These are phyloP conservation scores for Caenorhabditis briggsae DNA, from an alignment of 1,140 invertebrate species.

Conservation along the genomic window DNA sequence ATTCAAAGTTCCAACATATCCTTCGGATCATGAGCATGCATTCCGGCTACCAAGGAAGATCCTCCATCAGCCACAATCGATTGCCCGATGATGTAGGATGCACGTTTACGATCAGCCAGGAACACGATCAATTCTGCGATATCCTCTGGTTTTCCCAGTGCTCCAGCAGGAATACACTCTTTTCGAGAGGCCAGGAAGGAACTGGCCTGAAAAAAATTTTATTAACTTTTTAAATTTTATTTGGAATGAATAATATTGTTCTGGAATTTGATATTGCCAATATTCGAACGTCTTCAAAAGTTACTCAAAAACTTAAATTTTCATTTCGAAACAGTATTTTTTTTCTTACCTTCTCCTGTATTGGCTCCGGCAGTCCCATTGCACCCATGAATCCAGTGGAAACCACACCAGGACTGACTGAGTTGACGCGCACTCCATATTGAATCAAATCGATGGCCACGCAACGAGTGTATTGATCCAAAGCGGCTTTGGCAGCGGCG, in stretches of 20 bases:
- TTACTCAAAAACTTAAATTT: not conserved
- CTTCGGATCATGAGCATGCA: not conserved
- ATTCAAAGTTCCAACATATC: no score
- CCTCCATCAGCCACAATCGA: constrained; percentile 55
- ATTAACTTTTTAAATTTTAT: no score
- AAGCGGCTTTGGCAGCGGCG: constrained; percentile 82
- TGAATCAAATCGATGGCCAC: constrained; percentile 90
- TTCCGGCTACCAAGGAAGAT: not conserved
- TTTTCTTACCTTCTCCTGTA: constrained; percentile 11
- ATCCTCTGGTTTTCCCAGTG: constrained; percentile 7
- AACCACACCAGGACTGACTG: constrained; percentile 50
- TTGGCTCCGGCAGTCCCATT: not conserved
- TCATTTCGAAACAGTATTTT: not conserved
- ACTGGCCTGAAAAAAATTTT: not conserved
- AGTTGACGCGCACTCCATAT: constrained; percentile 76
- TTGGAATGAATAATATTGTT: no score
- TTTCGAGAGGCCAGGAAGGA: not conserved
- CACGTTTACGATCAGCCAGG: constrained; percentile 35
- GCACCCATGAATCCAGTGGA: constrained; percentile 26
- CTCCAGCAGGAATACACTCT: constrained; percentile 19
- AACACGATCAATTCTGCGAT: constrained; percentile 47
- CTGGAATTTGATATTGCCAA: no score
- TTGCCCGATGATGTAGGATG: constrained; percentile 54
- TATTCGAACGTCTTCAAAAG: no score
- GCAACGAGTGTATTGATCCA: constrained; percentile 82